Percentiles rank a stretch among this genome's conserved stretches.
Evolutionary conservation across 2,797 vertebrate genomes (phyloP).

Genomic region (Pseudochromis fuscus): DNA sequence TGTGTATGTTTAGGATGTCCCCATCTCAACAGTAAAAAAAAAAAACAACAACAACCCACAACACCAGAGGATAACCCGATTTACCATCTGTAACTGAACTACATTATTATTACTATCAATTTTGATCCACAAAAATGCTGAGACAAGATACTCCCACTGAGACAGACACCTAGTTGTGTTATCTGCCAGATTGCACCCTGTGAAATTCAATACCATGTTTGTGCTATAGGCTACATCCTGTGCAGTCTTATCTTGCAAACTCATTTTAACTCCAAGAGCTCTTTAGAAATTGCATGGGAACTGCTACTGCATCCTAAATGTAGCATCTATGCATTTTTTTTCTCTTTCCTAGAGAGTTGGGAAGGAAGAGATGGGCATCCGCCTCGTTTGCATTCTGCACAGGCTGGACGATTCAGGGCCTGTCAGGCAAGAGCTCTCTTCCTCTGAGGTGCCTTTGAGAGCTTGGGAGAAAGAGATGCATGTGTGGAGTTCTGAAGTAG

Average conservation of each 20-base stretch:
- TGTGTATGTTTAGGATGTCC: slow-evolving; percentile 5
- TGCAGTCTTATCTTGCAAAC: slow-evolving; percentile 53
- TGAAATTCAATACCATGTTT: slow-evolving; percentile 40
- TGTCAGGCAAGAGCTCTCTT: slow-evolving; percentile 73
- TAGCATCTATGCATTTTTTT: slow-evolving; percentile 37
- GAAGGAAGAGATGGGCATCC: slow-evolving; percentile 65
- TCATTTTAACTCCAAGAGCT: slow-evolving; percentile 50
- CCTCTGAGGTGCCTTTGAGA: slow-evolving; percentile 80
- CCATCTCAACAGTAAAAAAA: slow-evolving; percentile 14
- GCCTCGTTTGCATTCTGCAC: slow-evolving; percentile 79
- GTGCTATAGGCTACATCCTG: slow-evolving; percentile 30
- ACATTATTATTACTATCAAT: background rate
- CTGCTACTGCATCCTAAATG: slow-evolving; percentile 57
- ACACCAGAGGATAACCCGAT: background rate
- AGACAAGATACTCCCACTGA: background rate
- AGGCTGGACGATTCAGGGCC: slow-evolving; percentile 65
- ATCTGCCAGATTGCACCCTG: slow-evolving; percentile 9
- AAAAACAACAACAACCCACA: background rate
- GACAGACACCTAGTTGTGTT: background rate
- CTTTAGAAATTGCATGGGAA: slow-evolving; percentile 52
- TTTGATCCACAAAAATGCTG: background rate
- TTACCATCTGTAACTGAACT: slow-evolving; percentile 14
- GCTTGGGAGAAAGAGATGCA: slow-evolving; percentile 69
- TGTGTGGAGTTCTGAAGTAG: slow-evolving; percentile 77
- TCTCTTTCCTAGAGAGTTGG: slow-evolving; percentile 57